Evolutionary conservation across 2,888 invertebrate species (phyloP).

Genomic region (Andricus curvator): DNA sequence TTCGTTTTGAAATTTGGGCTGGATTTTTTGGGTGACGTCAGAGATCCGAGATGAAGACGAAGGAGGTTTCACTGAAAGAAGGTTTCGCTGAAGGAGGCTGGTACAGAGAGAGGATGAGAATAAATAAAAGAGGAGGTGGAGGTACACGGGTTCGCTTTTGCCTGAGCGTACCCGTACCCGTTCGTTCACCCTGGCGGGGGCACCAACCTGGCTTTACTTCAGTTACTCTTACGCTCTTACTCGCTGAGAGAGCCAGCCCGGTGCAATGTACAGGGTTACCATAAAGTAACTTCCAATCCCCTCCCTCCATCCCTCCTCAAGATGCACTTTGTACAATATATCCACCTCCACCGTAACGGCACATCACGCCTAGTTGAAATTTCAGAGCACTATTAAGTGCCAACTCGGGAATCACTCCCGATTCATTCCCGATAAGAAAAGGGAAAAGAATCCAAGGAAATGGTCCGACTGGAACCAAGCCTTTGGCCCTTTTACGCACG

Average conservation of each 20-base stretch:
- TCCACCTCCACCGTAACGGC: conserved; percentile 21
- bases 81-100: conserved; percentile 51
- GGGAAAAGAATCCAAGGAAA: background rate
- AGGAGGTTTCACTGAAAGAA: conserved; percentile 5
- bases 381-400: conserved; percentile 4
- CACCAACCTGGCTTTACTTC: conserved; percentile 78
- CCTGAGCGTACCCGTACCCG: conserved; percentile 74
- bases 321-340: no score
- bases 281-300: conserved; percentile 37
- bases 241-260: conserved; percentile 63
- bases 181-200: conserved; percentile 78
- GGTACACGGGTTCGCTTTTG: conserved; percentile 74
- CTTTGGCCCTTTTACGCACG: background rate
- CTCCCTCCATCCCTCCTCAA: background rate
- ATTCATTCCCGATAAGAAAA: conserved; percentile 10
- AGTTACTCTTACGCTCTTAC: conserved; percentile 63
- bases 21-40: conserved; percentile 56
- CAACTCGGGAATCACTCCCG: background rate
- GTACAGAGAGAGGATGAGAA: conserved; percentile 62
- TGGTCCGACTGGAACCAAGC: background rate
- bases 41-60: conserved; percentile 45
- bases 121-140: conserved; percentile 63
- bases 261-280: conserved; percentile 53
- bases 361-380: conserved; percentile 36
- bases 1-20: background rate